Evolutionary conservation across 2,113 vertebrate species (phyloP).

Genomic region (Dipodomys stephensi): DNA sequence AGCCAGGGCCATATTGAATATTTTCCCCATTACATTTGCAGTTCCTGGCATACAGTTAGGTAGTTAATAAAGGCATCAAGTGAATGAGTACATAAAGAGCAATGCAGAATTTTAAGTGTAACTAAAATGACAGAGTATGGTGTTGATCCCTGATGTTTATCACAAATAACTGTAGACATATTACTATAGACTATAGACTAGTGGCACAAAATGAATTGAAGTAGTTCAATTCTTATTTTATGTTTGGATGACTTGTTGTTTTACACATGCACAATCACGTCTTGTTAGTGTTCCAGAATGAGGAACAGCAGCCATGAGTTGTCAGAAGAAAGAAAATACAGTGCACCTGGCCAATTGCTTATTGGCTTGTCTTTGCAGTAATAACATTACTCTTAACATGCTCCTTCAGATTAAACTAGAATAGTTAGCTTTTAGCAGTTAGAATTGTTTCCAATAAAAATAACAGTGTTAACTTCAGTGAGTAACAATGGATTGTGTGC

Average conservation of each 20-base stretch:
- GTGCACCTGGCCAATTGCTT: not conserved
- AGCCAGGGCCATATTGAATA: not conserved
- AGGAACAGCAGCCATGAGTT: not conserved
- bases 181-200: not conserved
- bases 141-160: not conserved
- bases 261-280: not conserved
- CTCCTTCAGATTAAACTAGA: slow-evolving; percentile 26
- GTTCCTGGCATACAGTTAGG: not conserved
- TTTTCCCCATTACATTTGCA: not conserved
- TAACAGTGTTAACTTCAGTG: slow-evolving; percentile 54
- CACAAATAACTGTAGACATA: slow-evolving; percentile 5
- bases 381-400: not conserved
- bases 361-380: slow-evolving; percentile 37
- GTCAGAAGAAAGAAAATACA: not conserved
- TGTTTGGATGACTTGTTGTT: not conserved
- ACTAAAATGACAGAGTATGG: not conserved
- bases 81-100: not conserved
- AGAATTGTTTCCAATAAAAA: slow-evolving; percentile 60
- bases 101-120: not conserved
- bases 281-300: not conserved
- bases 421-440: slow-evolving; percentile 47
- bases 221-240: not conserved
- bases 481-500: not conserved
- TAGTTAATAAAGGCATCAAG: slow-evolving; percentile 19
- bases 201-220: slow-evolving; percentile 5